Evolutionary conservation across 2,888 invertebrate genomes (phyloP).

Genomic region (Phortica okadai): DNA sequence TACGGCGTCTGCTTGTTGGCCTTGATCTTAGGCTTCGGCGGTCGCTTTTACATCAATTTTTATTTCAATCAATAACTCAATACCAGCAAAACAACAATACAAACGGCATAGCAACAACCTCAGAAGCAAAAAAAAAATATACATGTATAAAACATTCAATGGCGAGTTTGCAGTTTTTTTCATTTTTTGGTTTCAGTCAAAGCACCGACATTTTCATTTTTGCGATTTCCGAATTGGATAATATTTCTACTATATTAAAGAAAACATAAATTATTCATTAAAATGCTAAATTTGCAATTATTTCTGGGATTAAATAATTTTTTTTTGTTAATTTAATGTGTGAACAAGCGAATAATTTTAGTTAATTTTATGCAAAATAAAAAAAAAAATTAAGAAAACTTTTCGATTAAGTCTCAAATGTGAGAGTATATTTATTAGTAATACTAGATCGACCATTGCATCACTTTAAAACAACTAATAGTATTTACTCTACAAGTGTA

Average conservation of each 20-base stretch:
- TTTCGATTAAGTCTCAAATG: background rate
- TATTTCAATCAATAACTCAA: constrained; percentile 58
- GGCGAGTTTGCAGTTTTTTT: background rate
- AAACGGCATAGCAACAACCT: constrained; percentile 48
- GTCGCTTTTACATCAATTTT: constrained; percentile 75
- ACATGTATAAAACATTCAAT: background rate
- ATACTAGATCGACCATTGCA: background rate
- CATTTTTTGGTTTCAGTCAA: background rate
- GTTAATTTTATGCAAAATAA: constrained; percentile 29
- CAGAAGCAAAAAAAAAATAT: constrained; percentile 32
- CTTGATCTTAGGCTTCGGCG: constrained; percentile 71
- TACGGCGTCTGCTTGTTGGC: constrained; percentile 73
- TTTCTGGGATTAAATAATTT: background rate
- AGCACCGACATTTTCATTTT: background rate
- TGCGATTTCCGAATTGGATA: background rate
- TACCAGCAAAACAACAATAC: constrained; percentile 32
- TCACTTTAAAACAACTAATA: background rate
- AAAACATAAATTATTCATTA: constrained; percentile 3
- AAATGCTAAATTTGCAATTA: constrained; percentile 6
- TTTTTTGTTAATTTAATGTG: constrained; percentile 8
- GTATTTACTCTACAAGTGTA: constrained; percentile 64
- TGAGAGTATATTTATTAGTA: background rate
- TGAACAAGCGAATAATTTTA: constrained; percentile 21
- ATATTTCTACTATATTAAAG: background rate
- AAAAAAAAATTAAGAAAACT: background rate